Evolutionary conservation across 2,888 invertebrate genomes (phyloP).

Genomic region (Epistrophe eligans): DNA sequence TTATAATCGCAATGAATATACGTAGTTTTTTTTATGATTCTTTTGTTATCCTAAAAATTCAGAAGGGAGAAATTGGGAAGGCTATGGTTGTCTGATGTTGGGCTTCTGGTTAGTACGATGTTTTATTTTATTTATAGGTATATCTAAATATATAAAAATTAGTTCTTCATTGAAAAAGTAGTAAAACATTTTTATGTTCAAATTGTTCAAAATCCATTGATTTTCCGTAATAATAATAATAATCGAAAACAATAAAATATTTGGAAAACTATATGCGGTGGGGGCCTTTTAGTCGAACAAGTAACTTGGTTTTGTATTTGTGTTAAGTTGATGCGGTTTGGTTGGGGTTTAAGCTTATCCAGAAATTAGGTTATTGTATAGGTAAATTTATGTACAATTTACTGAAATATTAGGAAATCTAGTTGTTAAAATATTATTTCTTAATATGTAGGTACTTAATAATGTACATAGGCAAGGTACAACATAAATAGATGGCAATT

Average conservation of each 20-base stretch:
- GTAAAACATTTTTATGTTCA: constrained; percentile 55
- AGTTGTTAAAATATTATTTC: too few relatives aligned
- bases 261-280: not conserved
- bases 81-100: not conserved
- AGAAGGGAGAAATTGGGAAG: not conserved
- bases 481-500: too few relatives aligned
- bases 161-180: constrained; percentile 35
- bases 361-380: not conserved
- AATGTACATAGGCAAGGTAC: too few relatives aligned
- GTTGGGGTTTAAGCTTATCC: not conserved
- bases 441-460: too few relatives aligned
- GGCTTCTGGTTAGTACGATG: too few relatives aligned
- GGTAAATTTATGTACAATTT: too few relatives aligned
- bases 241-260: constrained; percentile 29
- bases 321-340: not conserved
- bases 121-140: too few relatives aligned
- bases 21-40: constrained; percentile 19
- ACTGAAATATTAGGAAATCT: too few relatives aligned
- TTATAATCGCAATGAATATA: not conserved
- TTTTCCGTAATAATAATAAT: constrained; percentile 33
- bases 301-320: not conserved
- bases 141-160: too few relatives aligned
- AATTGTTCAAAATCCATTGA: constrained; percentile 43
- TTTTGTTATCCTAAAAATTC: constrained; percentile 20
- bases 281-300: not conserved